A percentile compares a stretch with the other conserved stretches of the same genome.
Evolutionary conservation across 2,888 invertebrate species (phyloP).

Genomic region (Lordiphosa andalusiaca): DNA sequence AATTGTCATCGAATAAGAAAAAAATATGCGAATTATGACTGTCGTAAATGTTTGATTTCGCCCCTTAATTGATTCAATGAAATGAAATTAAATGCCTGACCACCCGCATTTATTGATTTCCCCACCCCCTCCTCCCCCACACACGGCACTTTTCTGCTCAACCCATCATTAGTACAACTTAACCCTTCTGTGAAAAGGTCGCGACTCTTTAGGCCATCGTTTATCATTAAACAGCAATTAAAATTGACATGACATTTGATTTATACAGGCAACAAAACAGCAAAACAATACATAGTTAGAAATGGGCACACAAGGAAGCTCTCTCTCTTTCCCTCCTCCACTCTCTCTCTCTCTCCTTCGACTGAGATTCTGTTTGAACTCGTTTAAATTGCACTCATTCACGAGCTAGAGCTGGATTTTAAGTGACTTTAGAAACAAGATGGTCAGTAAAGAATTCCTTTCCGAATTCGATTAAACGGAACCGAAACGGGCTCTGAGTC

Average conservation of each 20-base stretch:
- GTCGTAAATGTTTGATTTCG: constrained; percentile 4
- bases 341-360: too few relatives aligned
- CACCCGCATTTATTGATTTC: constrained; percentile 12
- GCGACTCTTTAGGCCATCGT: constrained; percentile 47
- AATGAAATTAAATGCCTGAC: constrained; percentile 7
- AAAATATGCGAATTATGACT: constrained; percentile 7
- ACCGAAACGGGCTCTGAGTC: too few relatives aligned
- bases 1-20: constrained; percentile 8
- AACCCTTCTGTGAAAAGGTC: constrained; percentile 47
- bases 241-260: constrained; percentile 70
- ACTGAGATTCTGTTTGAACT: too few relatives aligned
- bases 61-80: constrained; percentile 5
- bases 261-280: constrained; percentile 33
- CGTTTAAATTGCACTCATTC: too few relatives aligned
- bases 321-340: too few relatives aligned
- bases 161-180: constrained; percentile 24
- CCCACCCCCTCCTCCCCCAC: background rate
- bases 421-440: too few relatives aligned
- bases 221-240: constrained; percentile 70
- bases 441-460: too few relatives aligned
- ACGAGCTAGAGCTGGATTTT: too few relatives aligned
- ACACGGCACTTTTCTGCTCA: background rate
- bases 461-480: too few relatives aligned
- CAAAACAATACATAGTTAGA: too few relatives aligned
- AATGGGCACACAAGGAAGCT: too few relatives aligned